phyloP scores from a whole-genome alignment of 2,797 vertebrate genomes.

The Tangara arthus region DNA sequence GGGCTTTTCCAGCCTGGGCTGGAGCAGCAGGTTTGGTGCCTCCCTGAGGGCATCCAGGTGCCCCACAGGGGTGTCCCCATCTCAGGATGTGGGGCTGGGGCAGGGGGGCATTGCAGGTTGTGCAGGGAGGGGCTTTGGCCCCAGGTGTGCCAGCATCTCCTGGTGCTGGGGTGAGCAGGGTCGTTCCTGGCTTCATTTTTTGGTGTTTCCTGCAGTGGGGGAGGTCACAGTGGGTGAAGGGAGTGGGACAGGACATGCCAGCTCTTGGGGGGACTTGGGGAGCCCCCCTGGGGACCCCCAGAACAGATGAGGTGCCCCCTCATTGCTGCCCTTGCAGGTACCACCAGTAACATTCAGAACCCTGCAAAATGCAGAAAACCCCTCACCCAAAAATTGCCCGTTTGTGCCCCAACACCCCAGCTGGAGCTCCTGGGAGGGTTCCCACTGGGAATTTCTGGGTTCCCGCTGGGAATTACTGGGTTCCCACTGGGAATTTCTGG shows the following conservation, averaged over 20 bases:
- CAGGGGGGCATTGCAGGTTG: background rate
- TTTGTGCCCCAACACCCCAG: background rate
- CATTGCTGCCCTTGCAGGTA: accelerated
- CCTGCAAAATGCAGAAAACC: background rate
- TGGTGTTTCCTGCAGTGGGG: background rate
- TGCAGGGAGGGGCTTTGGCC: background rate
- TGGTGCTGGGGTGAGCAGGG: background rate
- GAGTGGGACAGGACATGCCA: accelerated
- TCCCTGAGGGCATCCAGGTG: accelerated
- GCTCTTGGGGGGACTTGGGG: accelerated
- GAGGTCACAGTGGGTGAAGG: background rate
- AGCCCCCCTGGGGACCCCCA: accelerated
- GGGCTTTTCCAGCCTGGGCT: accelerated
- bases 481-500: too few relatives aligned
- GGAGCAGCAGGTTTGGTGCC: background rate
- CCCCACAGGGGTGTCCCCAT: background rate
- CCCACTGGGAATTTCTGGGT: too few relatives aligned
- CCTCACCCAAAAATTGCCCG: accelerated
- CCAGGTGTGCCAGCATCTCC: too few relatives aligned
- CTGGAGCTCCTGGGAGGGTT: background rate
- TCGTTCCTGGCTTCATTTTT: accelerated
- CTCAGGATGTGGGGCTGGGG: background rate
- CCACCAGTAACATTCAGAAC: background rate
- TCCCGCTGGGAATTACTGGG: too few relatives aligned
- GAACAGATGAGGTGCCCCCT: background rate